Percentiles rank a stretch among this genome's conserved stretches.
Evolutionary conservation across 2,113 vertebrate genomes (phyloP).

Genomic region (Thamnophis sirtalis): DNA sequence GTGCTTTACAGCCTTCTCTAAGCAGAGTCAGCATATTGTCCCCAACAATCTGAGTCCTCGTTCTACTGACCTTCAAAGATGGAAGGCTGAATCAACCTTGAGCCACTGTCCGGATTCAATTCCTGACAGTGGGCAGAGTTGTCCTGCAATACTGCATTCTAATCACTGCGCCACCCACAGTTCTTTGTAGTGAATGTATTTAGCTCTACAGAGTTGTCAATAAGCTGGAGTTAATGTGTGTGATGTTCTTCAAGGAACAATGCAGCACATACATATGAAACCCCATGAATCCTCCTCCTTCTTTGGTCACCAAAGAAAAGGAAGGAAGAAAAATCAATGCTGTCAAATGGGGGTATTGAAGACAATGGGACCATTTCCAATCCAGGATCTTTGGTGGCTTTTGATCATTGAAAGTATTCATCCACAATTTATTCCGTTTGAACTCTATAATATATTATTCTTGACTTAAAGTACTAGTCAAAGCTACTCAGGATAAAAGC

Average conservation of each 20-base stretch:
- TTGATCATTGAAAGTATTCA: neutral
- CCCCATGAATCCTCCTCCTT: neutral
- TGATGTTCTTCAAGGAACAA: neutral
- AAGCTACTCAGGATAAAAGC: conserved; percentile 30
- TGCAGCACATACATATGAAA: neutral
- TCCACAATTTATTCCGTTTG: neutral
- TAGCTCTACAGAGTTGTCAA: neutral
- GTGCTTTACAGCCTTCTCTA: neutral
- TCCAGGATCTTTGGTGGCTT: neutral
- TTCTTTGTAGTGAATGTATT: neutral
- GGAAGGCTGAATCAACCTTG: neutral
- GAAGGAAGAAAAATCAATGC: neutral
- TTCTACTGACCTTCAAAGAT: neutral
- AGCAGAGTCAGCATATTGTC: neutral
- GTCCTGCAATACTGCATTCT: neutral
- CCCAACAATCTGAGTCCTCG: neutral
- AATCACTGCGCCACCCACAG: neutral
- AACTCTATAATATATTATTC: conserved; percentile 18
- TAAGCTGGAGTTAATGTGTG: neutral
- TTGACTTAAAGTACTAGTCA: conserved; percentile 25
- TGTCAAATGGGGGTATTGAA: neutral
- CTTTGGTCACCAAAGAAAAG: neutral
- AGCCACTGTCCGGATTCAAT: neutral
- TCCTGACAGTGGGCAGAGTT: neutral
- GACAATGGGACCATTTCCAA: neutral